Percentiles rank a stretch among this genome's conserved stretches.
phyloP scores from a whole-genome alignment of 2,797 vertebrate genomes.

The Triplophysa yarkandensis region DNA sequence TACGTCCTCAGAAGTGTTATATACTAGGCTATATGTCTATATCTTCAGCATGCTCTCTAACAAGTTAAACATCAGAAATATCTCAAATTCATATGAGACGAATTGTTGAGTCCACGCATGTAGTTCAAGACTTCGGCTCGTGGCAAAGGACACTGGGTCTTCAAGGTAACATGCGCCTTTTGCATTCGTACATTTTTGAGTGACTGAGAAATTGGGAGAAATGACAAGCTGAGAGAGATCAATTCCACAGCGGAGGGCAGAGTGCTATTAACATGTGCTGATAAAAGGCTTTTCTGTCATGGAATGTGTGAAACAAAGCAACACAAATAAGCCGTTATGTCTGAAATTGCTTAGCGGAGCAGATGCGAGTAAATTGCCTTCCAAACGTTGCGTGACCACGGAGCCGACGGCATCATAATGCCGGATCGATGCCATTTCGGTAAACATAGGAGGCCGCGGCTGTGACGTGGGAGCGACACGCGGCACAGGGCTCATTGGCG shows the following conservation, averaged over 20 bases:
- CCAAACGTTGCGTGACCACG: slow-evolving; percentile 61
- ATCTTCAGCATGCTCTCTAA: no score
- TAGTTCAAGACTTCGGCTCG: no score
- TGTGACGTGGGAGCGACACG: slow-evolving; percentile 57
- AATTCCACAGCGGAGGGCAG: slow-evolving; percentile 45
- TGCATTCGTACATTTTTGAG: slow-evolving; percentile 27
- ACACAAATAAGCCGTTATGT: slow-evolving; percentile 63
- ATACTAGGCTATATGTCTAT: no score
- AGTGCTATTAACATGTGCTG: slow-evolving; percentile 53
- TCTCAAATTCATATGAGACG: no score
- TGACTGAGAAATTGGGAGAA: slow-evolving; percentile 47
- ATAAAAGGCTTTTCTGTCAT: slow-evolving; percentile 68
- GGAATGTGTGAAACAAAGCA: slow-evolving; percentile 56
- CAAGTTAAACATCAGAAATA: no score
- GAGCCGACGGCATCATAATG: slow-evolving; percentile 62
- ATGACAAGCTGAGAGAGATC: slow-evolving; percentile 33
- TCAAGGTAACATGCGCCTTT: neutral
- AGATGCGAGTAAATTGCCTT: slow-evolving; percentile 74
- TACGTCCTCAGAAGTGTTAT: no score
- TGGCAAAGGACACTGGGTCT: slow-evolving; percentile 3
- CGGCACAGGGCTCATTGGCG: slow-evolving; percentile 23
- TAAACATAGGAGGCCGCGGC: slow-evolving; percentile 55
- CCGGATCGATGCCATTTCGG: slow-evolving; percentile 67
- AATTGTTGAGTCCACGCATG: no score
- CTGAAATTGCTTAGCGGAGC: slow-evolving; percentile 73